phyloP scores from a whole-genome alignment of 2,888 invertebrate species.

The Boloria selene region DNA sequence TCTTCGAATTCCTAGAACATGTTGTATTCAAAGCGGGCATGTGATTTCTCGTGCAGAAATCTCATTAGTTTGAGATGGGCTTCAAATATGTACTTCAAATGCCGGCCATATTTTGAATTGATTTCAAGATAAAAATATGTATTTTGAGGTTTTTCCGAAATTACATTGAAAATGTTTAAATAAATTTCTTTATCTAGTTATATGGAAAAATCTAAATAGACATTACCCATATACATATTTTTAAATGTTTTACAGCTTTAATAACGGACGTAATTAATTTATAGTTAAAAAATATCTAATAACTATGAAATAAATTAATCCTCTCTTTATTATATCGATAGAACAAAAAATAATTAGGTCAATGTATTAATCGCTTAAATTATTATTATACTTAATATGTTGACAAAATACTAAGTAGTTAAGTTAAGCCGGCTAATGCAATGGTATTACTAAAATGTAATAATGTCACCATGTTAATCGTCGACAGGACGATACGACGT shows the following conservation, averaged over 20 bases:
- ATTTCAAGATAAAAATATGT: conserved; percentile 6
- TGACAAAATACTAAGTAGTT: neutral
- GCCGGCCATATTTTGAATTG: conserved; percentile 9
- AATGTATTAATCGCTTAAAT: too few relatives aligned
- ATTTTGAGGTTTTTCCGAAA: neutral
- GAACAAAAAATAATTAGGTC: too few relatives aligned
- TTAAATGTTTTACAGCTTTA: too few relatives aligned
- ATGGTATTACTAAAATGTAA: conserved; percentile 9
- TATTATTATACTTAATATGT: neutral
- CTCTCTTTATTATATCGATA: too few relatives aligned
- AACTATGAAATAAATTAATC: too few relatives aligned
- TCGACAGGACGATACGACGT: conserved; percentile 17
- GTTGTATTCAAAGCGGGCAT: conserved; percentile 6
- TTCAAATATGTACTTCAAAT: conserved; percentile 17
- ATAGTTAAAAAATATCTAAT: too few relatives aligned
- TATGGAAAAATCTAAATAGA: too few relatives aligned
- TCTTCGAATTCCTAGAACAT: conserved; percentile 7
- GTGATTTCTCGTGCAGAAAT: conserved; percentile 19
- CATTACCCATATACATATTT: too few relatives aligned
- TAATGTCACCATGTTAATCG: conserved; percentile 21
- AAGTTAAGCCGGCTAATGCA: conserved; percentile 21
- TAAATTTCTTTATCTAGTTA: too few relatives aligned
- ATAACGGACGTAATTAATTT: too few relatives aligned
- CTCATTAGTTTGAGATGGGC: conserved; percentile 12
- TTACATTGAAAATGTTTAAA: too few relatives aligned